Base-by-base conservation (phyloP, 2,113 vertebrate genomes). In the Phaetusa simplex region DNA sequence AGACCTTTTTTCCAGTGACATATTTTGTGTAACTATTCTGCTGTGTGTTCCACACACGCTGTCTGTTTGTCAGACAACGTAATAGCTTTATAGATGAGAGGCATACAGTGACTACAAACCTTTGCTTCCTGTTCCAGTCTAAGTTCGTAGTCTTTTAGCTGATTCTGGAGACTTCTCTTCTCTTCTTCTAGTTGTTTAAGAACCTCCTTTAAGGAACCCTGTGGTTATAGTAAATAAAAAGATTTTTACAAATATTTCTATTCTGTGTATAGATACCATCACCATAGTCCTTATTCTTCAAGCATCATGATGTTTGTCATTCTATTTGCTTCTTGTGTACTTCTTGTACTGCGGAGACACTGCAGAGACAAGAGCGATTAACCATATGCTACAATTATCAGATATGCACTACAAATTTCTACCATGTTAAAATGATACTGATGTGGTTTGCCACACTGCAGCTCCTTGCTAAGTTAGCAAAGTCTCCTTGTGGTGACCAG, bases 81-180 rank as follows among this genome's bases (percentile, higher is more conserved):
- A 82, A 65, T 29, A 50, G 14, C 43, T 94, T 78, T 90, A 47
- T 17, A 71, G 82, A 82, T 59, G 56, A 77, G 66, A 82, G 22
- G 7, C 14, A 70, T 8, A 88, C 15, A 77, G 24, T 20, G 66
- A 82, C 73, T 91, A 95, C 97, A 94, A 71, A 99, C 99, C 99
- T 99, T 99, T 95, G 98, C 96, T 93, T 99, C 99, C 96, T 99
- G 98, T 67, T 99, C 97, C 30, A 98, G 95, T 82, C 96, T 97
- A 85, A 98, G 97, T 49, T 97, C 98, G 91, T 95, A 98, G 90
- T 99, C 98, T 98, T 98, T 99, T 82, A 99, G 97, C 77, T 99
- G 98, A 90, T 89, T 98, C 96, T 98, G 98, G 56, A 99, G 98
- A 73, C 94, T 97, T 34, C 74, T 97, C 95, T 98, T 99, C 92